Conservation (phyloP, 2,888 invertebrate species). For the Mesochorus sp. region DNA sequence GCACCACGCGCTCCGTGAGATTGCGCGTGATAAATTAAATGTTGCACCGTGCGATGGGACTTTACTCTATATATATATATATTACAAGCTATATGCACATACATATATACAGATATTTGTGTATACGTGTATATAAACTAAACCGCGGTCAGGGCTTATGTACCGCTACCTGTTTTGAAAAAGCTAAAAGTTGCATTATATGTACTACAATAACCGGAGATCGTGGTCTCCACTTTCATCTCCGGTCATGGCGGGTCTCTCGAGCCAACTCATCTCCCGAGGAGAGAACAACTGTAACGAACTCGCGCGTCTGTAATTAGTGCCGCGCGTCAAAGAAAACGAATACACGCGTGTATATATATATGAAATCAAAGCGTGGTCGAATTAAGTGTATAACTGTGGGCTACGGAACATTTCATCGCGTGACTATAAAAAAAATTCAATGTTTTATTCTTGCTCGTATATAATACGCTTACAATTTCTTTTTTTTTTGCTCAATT, state of each 20-base stretch:
- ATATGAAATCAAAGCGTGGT: slow-evolving; percentile 19
- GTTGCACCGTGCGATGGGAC: slow-evolving; percentile 47
- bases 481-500: slow-evolving; percentile 23
- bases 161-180: slow-evolving; percentile 63
- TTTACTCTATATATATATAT: slow-evolving; percentile 14
- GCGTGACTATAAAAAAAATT: slow-evolving; percentile 45
- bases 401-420: slow-evolving; percentile 31
- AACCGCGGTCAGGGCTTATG: slow-evolving; percentile 29
- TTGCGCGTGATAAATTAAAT: slow-evolving; percentile 63
- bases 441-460: slow-evolving; percentile 31
- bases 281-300: slow-evolving; percentile 39
- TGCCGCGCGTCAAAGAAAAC: neutral
- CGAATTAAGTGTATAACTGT: slow-evolving; percentile 37
- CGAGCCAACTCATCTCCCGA: slow-evolving; percentile 11
- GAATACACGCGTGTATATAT: neutral
- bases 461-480: too few species aligned
- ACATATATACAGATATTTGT: slow-evolving; percentile 7
- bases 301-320: slow-evolving; percentile 52
- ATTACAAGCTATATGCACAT: slow-evolving; percentile 11
- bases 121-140: neutral
- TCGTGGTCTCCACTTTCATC: slow-evolving; percentile 6
- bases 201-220: slow-evolving; percentile 40
- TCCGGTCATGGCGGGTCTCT: slow-evolving; percentile 2
- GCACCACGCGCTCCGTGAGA: slow-evolving; percentile 60
- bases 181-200: slow-evolving; percentile 56